Conservation (phyloP, 2,113 vertebrate species). For the Gopherus flavomarginatus region DNA sequence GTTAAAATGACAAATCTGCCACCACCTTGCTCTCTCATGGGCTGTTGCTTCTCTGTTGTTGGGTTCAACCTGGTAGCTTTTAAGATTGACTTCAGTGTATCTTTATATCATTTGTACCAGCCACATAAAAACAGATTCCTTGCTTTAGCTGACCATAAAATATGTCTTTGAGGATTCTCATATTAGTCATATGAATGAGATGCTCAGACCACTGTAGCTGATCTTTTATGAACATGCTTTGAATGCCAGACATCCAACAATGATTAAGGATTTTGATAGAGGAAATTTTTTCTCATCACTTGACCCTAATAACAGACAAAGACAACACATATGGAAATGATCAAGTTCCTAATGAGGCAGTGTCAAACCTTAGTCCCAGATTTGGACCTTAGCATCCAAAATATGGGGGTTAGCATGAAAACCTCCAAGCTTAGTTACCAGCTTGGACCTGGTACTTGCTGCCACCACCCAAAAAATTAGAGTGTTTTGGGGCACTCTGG, state of each 20-base stretch:
- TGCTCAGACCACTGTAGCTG: background rate
- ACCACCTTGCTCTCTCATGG: background rate
- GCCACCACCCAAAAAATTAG: no score
- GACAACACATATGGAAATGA: background rate
- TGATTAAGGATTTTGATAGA: background rate
- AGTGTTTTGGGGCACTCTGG: no score
- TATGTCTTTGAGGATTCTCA: background rate
- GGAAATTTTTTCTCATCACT: background rate
- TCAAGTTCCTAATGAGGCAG: background rate
- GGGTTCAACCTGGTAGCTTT: background rate
- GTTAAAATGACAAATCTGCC: background rate
- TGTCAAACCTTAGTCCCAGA: no score
- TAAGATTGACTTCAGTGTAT: background rate
- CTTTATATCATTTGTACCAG: background rate
- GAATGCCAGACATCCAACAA: background rate
- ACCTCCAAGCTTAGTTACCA: no score
- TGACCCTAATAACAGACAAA: background rate
- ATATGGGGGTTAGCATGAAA: no score
- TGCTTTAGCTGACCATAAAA: background rate
- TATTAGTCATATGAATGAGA: background rate
- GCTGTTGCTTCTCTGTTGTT: background rate
- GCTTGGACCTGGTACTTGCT: no score
- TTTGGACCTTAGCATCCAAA: no score
- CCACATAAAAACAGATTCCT: background rate
- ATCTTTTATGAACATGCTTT: no score